A percentile compares a stretch with the other conserved stretches of the same genome.
Conservation (phyloP, 2,888 invertebrate species). For the Acleris emargana region DNA sequence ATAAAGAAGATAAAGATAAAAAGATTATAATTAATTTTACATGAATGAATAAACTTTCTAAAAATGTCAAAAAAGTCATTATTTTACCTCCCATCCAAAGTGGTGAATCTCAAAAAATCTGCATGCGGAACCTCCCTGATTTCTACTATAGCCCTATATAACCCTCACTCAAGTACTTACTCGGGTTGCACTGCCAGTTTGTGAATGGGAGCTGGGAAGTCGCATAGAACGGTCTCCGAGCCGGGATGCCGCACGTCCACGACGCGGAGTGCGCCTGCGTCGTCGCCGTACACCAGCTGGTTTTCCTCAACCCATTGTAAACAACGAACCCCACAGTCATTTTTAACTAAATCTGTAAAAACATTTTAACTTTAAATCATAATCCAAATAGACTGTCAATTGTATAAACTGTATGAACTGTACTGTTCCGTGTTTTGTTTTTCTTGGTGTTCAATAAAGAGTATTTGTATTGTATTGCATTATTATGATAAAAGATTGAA, state of each 20-base stretch:
- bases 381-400: no score
- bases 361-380: neutral
- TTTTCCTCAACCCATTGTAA: conserved; percentile 73
- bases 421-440: no score
- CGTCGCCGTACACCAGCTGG: conserved; percentile 70
- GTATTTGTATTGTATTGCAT: no score
- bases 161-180: conserved; percentile 47
- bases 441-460: no score
- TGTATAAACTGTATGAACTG: no score
- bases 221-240: conserved; percentile 48
- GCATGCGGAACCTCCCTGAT: neutral
- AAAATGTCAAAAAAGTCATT: no score
- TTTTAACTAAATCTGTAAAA: conserved; percentile 62
- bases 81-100: no score
- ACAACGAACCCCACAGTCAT: conserved; percentile 69
- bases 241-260: conserved; percentile 66
- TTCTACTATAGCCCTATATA: neutral
- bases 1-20: no score
- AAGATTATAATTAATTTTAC: no score
- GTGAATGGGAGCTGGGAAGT: conserved; percentile 72
- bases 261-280: conserved; percentile 65
- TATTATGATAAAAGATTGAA: no score
- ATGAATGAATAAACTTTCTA: no score
- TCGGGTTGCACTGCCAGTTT: conserved; percentile 58
- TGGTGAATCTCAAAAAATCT: no score